These are phyloP conservation scores for Ceratosolen fusciceps DNA, from an alignment of 1,140 invertebrate genomes.

Conservation along the genomic window DNA sequence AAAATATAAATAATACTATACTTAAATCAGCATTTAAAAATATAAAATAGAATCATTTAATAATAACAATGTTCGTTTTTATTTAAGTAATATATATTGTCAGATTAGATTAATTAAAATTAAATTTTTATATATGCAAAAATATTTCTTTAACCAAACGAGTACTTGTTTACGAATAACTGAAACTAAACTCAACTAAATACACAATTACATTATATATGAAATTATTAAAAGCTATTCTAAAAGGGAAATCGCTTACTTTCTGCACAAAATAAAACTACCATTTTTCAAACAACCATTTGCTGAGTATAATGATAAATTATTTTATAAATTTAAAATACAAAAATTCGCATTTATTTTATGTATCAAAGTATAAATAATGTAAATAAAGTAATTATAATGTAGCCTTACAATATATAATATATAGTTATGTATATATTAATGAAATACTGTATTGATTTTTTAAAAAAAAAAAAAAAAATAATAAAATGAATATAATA, in stretches of 20 bases:
- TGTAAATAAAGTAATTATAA: no score
- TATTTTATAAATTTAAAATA: no score
- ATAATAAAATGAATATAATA: no score
- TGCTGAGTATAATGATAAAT: constrained; percentile 47
- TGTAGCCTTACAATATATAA: background rate
- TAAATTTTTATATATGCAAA: background rate
- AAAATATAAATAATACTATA: constrained; percentile 11
- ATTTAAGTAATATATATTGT: background rate
- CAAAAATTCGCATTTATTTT: no score
- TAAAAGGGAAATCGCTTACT: constrained; percentile 60
- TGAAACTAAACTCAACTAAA: constrained; percentile 3
- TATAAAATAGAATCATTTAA: no score
- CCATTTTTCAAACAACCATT: constrained; percentile 61
- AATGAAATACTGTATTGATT: no score
- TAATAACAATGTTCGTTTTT: background rate
- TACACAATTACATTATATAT: background rate
- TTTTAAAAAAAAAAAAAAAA: no score
- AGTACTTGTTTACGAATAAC: constrained; percentile 9
- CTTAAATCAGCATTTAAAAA: no score
- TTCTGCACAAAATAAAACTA: constrained; percentile 72
- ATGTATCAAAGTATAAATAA: no score
- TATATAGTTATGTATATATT: no score
- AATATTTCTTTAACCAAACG: background rate
- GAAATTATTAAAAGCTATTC: background rate
- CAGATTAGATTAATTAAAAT: background rate